Base-by-base conservation (phyloP, 2,888 invertebrate genomes). In the Apomyelois bistriatella region DNA sequence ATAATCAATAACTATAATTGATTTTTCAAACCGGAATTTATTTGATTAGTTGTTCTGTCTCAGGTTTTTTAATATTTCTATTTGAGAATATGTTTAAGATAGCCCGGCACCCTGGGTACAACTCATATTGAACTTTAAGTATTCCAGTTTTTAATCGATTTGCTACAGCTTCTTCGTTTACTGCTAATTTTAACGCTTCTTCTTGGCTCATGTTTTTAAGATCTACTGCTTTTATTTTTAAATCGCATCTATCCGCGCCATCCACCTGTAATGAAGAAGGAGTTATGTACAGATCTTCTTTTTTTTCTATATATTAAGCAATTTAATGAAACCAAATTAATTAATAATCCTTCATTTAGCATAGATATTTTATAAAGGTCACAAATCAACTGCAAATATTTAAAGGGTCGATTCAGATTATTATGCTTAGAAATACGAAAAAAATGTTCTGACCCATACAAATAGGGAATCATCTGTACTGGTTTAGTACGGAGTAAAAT, bases 91-190 rank as follows among this genome's bases (percentile, higher is more conserved):
- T 82, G 60, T 87, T 66, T 48, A 91, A 66, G 61, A 87, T 82
- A 2, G 88, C 90, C 49, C 88, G 76, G 65, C 87, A 87, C 46
- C 82, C 78, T 1, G 87, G 87, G 64, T 81, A 90, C 32, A 81
- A 61, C 57, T 88, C 83, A 60, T 76, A 90, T 58, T 82, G 81
- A 0, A 81, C 80, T 60, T 65, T 80, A 15, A 65, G 55, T 53
- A 90, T 83, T 40, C 79, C 85, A 30, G 60, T 68, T 61, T 65
- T 79, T 17, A 81, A 60, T 59, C 80, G 70, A 53, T 77, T 80
- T 54, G 72, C 62, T 28, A 90, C 76, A 7, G 68, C 42, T 53
- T 81, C 70, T 62, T 90, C 73, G n/a, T 73, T 68, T 1, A 84
- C 57, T 79, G 84, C 80, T 36, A 85, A 68, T 61, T 85, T 64